Conservation (phyloP, 2,888 invertebrate genomes). For the Cryptocephalus primarius region DNA sequence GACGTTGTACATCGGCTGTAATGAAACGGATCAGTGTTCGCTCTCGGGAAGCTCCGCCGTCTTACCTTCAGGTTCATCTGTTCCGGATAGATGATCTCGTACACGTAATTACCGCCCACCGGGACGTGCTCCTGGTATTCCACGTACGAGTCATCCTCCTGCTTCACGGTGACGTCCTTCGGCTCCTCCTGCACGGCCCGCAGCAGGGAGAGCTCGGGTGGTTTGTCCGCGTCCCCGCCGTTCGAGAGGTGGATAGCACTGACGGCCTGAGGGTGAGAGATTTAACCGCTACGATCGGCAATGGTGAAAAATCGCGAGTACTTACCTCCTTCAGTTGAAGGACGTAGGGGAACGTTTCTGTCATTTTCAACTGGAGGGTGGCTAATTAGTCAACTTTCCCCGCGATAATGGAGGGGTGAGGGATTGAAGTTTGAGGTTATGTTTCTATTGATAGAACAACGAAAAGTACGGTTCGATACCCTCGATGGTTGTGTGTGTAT, state of each 20-base stretch:
- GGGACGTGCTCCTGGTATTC: not conserved
- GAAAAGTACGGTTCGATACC: too few relatives aligned
- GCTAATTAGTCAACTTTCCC: too few relatives aligned
- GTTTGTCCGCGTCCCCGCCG: not conserved
- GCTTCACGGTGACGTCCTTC: too few relatives aligned
- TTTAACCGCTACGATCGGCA: too few relatives aligned
- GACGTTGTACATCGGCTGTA: too few relatives aligned
- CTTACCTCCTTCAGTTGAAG: slow-evolving; percentile 2
- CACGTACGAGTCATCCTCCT: not conserved
- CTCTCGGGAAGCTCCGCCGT: too few relatives aligned
- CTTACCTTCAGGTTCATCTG: slow-evolving; percentile 21
- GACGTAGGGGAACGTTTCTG: not conserved
- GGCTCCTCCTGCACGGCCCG: not conserved
- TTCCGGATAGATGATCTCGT: slow-evolving; percentile 29
- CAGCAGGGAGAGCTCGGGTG: slow-evolving; percentile 3
- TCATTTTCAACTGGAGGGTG: not conserved
- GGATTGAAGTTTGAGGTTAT: too few relatives aligned
- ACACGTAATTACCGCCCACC: slow-evolving; percentile 17
- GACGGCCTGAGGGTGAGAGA: slow-evolving; percentile 1
- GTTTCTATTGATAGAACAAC: too few relatives aligned
- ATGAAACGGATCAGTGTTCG: too few relatives aligned
- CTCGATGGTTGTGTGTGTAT: too few relatives aligned
- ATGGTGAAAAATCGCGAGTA: not conserved
- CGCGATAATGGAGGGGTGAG: too few relatives aligned
- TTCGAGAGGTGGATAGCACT: not conserved